Evolutionary conservation across 1,140 invertebrate species (phyloP), one percentile per base, ranked within the genome.

Genomic region (Papilio xuthus): DNA sequence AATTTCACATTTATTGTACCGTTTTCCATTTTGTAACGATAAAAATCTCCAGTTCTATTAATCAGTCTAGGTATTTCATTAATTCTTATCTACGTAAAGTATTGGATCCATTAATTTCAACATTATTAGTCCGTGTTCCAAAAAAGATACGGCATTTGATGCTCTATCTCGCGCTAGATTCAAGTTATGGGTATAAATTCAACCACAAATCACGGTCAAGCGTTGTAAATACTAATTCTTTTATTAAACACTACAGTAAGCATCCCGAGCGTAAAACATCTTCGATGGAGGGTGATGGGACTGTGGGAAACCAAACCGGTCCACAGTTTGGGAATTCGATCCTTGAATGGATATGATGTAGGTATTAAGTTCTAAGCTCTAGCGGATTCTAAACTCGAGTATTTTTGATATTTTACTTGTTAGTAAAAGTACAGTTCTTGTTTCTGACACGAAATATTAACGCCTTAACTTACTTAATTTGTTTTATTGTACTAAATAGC

Each of bases 261-360:
- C 71, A 47, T 73, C 71, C 71, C 71, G 71, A 42, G 71, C 3
- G 50, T 73, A 73, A 73, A 47, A 73, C 42, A 47, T 73, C 71
- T 73, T 73, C 71, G 71, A 47, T 4, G 71, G 41, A 73, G 71
- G 42, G 41, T 47, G 71, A 26, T 44, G 42, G 41, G 71, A 73
- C 71, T 73, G 71, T 73, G 71, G 71, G 71, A 73, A 50, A 47
- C 71, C 37, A 73, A 73, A 73, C 71, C 71, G 71, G 71, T 73
- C 42, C n/a, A 42, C 71, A 73, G 71, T 73, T 73, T 73, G 71
- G 71, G 71, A 73, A 73, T 73, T 73, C 42, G 71, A 73, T 73
- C 71, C 71, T 73, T 73, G 41, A 73, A 73, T 73, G 71, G 71
- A 73, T 73, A 73, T 12, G 71, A 23, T 23, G n/a, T n/a, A 8